Conservation (phyloP, 64 coral and sea anemone genomes). For the Montipora capricornis region DNA sequence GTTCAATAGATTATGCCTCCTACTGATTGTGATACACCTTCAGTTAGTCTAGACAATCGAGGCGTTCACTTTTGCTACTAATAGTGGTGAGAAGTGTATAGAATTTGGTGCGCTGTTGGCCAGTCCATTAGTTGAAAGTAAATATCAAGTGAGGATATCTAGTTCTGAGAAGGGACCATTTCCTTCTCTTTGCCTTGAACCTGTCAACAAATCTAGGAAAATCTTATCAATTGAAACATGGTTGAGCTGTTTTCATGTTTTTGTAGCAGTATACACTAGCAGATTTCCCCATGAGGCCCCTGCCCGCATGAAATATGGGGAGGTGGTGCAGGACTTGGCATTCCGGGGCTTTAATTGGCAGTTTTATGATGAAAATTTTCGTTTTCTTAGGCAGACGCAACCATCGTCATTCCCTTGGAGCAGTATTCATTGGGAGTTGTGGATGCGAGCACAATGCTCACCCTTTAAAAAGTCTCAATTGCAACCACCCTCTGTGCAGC, state of each 20-base stretch:
- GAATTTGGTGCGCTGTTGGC: conserved; percentile 9
- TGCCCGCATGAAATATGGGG: not conserved
- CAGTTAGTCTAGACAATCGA: too few species aligned
- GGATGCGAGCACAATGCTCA: not conserved
- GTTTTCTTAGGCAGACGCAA: conserved; percentile 2
- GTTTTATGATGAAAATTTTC: conserved; percentile 24
- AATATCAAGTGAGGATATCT: not conserved
- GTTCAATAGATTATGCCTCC: too few species aligned
- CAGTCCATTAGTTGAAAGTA: not conserved
- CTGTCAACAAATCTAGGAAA: not conserved
- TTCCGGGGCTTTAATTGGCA: not conserved
- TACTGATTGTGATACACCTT: too few species aligned
- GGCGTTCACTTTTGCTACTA: too few species aligned
- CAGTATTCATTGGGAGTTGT: conserved; percentile 13
- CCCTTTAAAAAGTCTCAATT: not conserved
- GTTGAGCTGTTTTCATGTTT: too few species aligned
- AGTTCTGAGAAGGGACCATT: not conserved
- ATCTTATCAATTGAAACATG: not conserved
- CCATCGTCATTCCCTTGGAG: not conserved
- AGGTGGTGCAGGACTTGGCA: not conserved
- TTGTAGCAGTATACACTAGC: not conserved
- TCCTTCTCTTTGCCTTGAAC: not conserved
- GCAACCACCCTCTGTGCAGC: not conserved
- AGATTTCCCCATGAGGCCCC: not conserved
- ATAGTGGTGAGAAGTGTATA: not conserved